Evolutionary conservation across 2,113 vertebrate species (phyloP), one percentile per base, ranked within the genome.

Genomic region (Embiotoca jacksoni): DNA sequence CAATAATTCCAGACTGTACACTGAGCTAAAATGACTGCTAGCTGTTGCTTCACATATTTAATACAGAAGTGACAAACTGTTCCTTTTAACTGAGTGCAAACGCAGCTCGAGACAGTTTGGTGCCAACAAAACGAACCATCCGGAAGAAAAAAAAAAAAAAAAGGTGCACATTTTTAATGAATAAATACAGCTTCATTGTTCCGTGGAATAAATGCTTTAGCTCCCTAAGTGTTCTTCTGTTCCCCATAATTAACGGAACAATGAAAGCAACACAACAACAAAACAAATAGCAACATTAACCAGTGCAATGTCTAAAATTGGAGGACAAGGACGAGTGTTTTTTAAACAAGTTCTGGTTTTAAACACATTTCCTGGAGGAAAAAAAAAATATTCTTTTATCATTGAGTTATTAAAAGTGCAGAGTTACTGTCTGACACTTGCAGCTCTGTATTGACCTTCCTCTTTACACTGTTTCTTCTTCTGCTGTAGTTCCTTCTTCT

Each of bases 221-320:
- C 53, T 53, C 4, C 72, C 39, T 76, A 23, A 23, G 23, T 23
- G 23, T 65, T 54, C 37, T 50, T 84, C 33, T 59, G 9, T 30
- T 32, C 23, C 23, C 9, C 44, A 35, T 35, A 72, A 39, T 46
- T 50, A 72, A 7, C 32, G 23, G 31, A 60, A 62, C 35, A 80
- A 61, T 57, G 59, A 72, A 57, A 69, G 39, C 52, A 41, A 49
- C n/a, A 60, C 14, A 77, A 47, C 15, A 56, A 59, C 46, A 44
- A 31, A 46, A 66, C 41, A 62, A 73, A 73, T 35, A 30, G 53
- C 8, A 54, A 46, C 16, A 47, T 59, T 52, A 64, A 75, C 46
- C 14, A 47, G 53, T 57, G 41, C 35, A 15, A 60, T 81, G 64
- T 41, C 30, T 8, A 30, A 60, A 77, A 37, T 23, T 33, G 33